Conservation (phyloP, 1,140 invertebrate species). For the Drosophila equinoxialis region DNA sequence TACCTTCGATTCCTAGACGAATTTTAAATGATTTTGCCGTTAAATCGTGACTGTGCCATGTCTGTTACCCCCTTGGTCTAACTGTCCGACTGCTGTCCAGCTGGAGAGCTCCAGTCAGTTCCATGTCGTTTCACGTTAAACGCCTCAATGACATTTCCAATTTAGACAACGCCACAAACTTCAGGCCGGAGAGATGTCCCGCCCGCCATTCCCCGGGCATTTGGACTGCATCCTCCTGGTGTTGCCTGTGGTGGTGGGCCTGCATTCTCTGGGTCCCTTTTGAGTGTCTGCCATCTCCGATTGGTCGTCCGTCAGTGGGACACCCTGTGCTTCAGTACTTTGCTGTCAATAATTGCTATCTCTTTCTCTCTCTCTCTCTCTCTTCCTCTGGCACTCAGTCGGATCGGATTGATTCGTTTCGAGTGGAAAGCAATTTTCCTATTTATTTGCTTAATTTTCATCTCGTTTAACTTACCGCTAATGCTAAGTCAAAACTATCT, state of each 20-base stretch:
- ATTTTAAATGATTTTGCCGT: slow-evolving; percentile 34
- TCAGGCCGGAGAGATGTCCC: background rate
- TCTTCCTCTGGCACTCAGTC: slow-evolving; percentile 5
- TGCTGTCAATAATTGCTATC: slow-evolving; percentile 74
- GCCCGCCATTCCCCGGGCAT: background rate
- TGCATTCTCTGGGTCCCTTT: slow-evolving; percentile 36
- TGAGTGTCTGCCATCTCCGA: slow-evolving; percentile 43
- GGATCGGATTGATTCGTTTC: slow-evolving; percentile 57
- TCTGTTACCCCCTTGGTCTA: slow-evolving; percentile 8
- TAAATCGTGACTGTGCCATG: slow-evolving; percentile 47
- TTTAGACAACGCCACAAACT: slow-evolving; percentile 58
- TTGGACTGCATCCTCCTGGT: slow-evolving; percentile 28
- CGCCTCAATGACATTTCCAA: slow-evolving; percentile 81
- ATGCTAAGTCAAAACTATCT: slow-evolving; percentile 3
- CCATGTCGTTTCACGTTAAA: slow-evolving; percentile 72
- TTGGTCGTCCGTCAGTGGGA: slow-evolving; percentile 61
- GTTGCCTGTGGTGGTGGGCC: slow-evolving; percentile 29
- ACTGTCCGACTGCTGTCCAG: slow-evolving; percentile 28
- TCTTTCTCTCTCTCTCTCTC: slow-evolving; percentile 19
- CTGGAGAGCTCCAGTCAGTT: slow-evolving; percentile 30
- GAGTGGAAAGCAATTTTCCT: slow-evolving; percentile 54
- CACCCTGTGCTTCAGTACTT: slow-evolving; percentile 21
- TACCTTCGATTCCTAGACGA: slow-evolving; percentile 8
- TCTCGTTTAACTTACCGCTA: slow-evolving; percentile 52
- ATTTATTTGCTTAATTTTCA: slow-evolving; percentile 61